Percentiles rank a stretch among this genome's conserved stretches.
phyloP scores from a whole-genome alignment of 2,888 invertebrate genomes.

The Rhamphomyia laevipes region DNA sequence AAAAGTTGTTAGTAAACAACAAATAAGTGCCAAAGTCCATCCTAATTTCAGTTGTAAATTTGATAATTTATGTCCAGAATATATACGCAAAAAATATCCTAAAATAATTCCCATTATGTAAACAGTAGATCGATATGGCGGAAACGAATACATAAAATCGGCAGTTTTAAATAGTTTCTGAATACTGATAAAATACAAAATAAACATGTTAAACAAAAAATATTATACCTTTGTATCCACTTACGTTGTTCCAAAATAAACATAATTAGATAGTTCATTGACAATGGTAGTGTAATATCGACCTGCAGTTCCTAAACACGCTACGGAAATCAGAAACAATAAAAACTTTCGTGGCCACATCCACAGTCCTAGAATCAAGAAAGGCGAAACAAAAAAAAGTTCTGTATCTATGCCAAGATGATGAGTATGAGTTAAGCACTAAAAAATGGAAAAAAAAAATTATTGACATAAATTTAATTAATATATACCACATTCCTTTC shows the following conservation, averaged over 20 bases:
- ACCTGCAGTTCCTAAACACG: slow-evolving; percentile 45
- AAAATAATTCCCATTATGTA: slow-evolving; percentile 55
- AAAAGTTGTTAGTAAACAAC: slow-evolving; percentile 44
- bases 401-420: slow-evolving; percentile 61
- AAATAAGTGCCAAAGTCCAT: slow-evolving; percentile 42
- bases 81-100: slow-evolving; percentile 45
- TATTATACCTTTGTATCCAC: slow-evolving; percentile 26
- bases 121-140: slow-evolving; percentile 52
- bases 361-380: slow-evolving; percentile 46
- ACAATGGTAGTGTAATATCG: slow-evolving; percentile 50
- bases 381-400: slow-evolving; percentile 49
- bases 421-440: slow-evolving; percentile 61
- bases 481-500: no score
- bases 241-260: slow-evolving; percentile 58
- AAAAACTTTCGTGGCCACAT: slow-evolving; percentile 47
- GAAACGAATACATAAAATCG: slow-evolving; percentile 54
- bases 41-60: slow-evolving; percentile 40
- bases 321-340: slow-evolving; percentile 37
- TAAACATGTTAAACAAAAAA: background rate
- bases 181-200: slow-evolving; percentile 38
- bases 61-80: slow-evolving; percentile 34
- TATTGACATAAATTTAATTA: no score
- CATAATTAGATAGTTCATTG: slow-evolving; percentile 49
- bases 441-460: no score
- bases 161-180: slow-evolving; percentile 54